Evolutionary conservation across 1,140 invertebrate genomes (phyloP).

Genomic region (Saxidomus purpurata): DNA sequence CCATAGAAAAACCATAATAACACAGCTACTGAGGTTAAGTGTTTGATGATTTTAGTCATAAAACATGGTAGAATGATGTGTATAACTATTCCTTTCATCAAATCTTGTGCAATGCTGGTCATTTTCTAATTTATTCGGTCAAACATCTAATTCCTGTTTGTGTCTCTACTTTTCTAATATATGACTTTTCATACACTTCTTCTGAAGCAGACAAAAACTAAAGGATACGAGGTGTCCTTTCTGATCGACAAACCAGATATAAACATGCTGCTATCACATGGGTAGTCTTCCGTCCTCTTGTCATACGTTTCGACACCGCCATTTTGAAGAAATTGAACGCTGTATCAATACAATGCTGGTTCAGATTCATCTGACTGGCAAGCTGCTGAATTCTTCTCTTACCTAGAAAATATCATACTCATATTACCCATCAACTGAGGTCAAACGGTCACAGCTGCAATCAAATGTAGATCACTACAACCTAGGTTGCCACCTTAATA

Average conservation of each 20-base stretch:
- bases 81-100: too few relatives aligned
- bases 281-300: constrained; percentile 95
- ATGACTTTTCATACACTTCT: too few relatives aligned
- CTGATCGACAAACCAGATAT: constrained; percentile 98
- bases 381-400: constrained; percentile 84
- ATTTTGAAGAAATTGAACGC: constrained; percentile 99
- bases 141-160: too few relatives aligned
- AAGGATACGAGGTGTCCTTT: constrained; percentile 97
- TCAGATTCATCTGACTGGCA: constrained; percentile 89
- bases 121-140: too few relatives aligned
- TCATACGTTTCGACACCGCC: constrained; percentile 93
- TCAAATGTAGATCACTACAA: neutral
- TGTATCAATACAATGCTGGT: constrained; percentile 96
- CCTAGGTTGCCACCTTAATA: neutral
- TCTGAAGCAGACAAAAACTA: constrained; percentile 65
- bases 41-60: too few relatives aligned
- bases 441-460: too few relatives aligned
- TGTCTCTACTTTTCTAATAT: too few relatives aligned
- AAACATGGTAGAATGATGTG: too few relatives aligned
- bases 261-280: constrained; percentile 98
- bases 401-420: constrained; percentile 70
- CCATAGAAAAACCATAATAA: too few relatives aligned
- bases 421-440: neutral
- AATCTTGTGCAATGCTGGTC: too few relatives aligned
- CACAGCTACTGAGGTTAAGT: too few relatives aligned